Base-by-base conservation (phyloP, 1,140 invertebrate genomes). In the Achroia grisella region DNA sequence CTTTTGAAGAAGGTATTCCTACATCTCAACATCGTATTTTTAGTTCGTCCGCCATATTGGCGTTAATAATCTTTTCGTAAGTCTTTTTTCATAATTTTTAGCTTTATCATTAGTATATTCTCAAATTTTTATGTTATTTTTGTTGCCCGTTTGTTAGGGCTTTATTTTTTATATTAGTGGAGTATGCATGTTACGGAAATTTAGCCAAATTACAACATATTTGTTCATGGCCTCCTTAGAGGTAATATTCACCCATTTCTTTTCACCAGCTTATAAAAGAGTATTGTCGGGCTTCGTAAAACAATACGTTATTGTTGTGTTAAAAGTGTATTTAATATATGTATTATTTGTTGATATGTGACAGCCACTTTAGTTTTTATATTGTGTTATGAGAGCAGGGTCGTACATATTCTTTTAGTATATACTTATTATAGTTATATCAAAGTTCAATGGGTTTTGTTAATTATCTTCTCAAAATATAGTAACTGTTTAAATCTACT, bases 21-120 rank as follows among this genome's bases (percentile, higher is more conserved):
- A 78, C 78, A 78, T 80, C 80, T 17, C 42, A 34, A 41, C 80
- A 78, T 82, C 80, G 78, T 85, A 85, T 85, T 85, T 85, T 85
- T 85, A 85, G 78, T 85, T 75, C 78, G 72, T 79, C 81, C 78
- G 81, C 81, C 81, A 85, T 85, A 85, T 85, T 85, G 81, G 81
- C 78, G 71, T 81, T 84, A 79, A 79, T 81, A 75, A 23, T 79
- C 67, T 72, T 70, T 78, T 85, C 81, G 81, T 85, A 82, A 85
- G 81, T 85, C 72, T 72, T 81, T 84, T 83, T 80, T 72, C 64
- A 77, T 78, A 80, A 76, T 73, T 71, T 71, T 66, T 75, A 70
- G 74, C 76, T 84, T 79, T 69, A 69, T 52, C 48, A 56, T 56
- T 61, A 62, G 58, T 64, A 55, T 65, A 64, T 62, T 68, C 50